phyloP scores from a whole-genome alignment of 2,797 vertebrate species.

The Hyperoplus lanceolatus region DNA sequence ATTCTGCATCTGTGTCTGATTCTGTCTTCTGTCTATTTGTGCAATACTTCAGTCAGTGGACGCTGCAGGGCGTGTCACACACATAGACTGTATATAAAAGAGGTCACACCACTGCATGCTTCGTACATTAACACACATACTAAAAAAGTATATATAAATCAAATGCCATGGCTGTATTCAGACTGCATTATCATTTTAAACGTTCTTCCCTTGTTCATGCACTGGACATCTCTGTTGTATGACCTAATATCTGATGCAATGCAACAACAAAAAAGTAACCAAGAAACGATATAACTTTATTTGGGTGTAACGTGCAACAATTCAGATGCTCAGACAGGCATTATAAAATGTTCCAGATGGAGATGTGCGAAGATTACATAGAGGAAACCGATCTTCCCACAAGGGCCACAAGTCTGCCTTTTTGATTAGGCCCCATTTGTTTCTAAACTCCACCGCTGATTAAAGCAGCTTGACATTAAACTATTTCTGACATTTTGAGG shows the following conservation, averaged over 20 bases:
- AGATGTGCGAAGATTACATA: conserved; percentile 37
- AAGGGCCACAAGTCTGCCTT: conserved; percentile 42
- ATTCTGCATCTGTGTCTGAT: conserved; percentile 27
- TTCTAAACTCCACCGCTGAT: conserved; percentile 44
- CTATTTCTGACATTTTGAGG: conserved; percentile 52
- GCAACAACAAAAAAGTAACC: neutral
- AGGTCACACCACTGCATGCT: conserved; percentile 50
- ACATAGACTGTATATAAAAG: too few relatives aligned
- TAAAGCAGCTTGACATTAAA: conserved; percentile 47
- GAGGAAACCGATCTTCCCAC: conserved; percentile 49
- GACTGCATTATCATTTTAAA: conserved; percentile 27
- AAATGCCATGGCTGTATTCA: conserved; percentile 21
- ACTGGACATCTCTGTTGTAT: neutral
- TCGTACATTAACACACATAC: conserved; percentile 58
- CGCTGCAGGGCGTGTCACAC: conserved; percentile 49
- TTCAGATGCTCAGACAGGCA: conserved; percentile 40
- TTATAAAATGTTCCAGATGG: conserved; percentile 66
- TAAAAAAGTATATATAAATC: conserved; percentile 9
- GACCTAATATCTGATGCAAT: neutral
- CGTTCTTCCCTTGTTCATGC: conserved; percentile 18
- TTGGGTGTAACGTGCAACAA: conserved; percentile 35
- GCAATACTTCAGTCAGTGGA: conserved; percentile 23
- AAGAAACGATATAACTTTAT: conserved; percentile 29
- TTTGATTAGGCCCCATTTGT: conserved; percentile 59
- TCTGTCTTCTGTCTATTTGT: conserved; percentile 36